Conservation (phyloP, 2,888 invertebrate species). For the Calameuta idolon region DNA sequence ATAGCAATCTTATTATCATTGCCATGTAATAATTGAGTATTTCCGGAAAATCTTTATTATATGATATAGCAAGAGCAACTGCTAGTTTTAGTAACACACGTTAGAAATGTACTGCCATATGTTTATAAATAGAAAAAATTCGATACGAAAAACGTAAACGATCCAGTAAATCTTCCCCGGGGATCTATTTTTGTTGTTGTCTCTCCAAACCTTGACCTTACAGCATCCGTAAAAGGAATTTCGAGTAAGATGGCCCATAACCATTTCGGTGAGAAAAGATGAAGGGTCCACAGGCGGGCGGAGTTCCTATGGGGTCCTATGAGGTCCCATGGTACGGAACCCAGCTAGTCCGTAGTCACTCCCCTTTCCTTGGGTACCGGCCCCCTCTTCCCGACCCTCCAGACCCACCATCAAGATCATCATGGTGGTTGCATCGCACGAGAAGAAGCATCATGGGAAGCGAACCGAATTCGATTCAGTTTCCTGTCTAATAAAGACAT, state of each 20-base stretch:
- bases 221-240: constrained; percentile 40
- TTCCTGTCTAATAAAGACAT: constrained; percentile 63
- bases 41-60: not conserved
- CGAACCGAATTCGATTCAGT: constrained; percentile 53
- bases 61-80: not conserved
- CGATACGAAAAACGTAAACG: not conserved
- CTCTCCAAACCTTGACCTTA: constrained; percentile 48
- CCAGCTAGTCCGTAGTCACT: constrained; percentile 45
- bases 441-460: constrained; percentile 33
- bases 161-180: not conserved
- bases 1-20: not conserved
- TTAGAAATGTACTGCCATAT: not conserved
- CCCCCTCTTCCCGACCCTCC: not conserved
- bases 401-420: constrained; percentile 47
- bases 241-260: constrained; percentile 32
- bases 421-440: constrained; percentile 36
- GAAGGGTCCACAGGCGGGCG: constrained; percentile 40
- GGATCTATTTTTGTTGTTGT: constrained; percentile 7
- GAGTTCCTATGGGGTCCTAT: constrained; percentile 37
- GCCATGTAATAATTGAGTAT: not conserved
- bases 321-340: constrained; percentile 36
- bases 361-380: constrained; percentile 47
- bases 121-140: not conserved
- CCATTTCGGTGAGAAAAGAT: constrained; percentile 29
- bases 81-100: not conserved